A percentile compares a stretch with the other conserved stretches of the same genome.
phyloP scores from a whole-genome alignment of 2,113 vertebrate species.

The Mastomys coucha region DNA sequence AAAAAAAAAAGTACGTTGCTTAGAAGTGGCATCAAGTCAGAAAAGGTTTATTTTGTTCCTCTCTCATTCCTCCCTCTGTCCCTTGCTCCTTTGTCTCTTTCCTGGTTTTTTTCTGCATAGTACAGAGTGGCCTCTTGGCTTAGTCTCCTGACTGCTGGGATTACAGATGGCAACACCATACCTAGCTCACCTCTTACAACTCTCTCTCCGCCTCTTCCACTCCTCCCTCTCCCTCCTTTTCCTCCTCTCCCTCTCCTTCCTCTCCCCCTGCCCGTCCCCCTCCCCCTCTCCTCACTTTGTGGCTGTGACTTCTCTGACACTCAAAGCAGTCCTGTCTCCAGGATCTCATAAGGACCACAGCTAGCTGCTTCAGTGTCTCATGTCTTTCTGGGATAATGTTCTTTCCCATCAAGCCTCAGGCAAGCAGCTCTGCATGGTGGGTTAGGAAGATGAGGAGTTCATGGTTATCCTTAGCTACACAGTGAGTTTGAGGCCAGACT shows the following conservation, averaged over 20 bases:
- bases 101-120: neutral
- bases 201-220: neutral
- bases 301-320: neutral
- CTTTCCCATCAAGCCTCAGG: neutral
- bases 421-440: neutral
- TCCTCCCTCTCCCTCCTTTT: no score
- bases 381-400: neutral
- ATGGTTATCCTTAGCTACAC: neutral
- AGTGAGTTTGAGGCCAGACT: neutral
- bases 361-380: neutral
- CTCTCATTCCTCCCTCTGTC: neutral
- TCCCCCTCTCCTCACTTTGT: neutral
- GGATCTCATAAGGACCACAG: neutral
- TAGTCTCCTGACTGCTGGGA: neutral
- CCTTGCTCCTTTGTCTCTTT: neutral
- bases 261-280: no score
- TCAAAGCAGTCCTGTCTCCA: neutral
- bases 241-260: neutral
- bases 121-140: no score
- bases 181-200: neutral
- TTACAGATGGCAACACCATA: neutral
- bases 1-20: neutral
- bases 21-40: constrained; percentile 1
- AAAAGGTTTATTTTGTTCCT: neutral
- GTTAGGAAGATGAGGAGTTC: neutral